Conservation (phyloP, 2,113 vertebrate species). For the Strix aluco region DNA sequence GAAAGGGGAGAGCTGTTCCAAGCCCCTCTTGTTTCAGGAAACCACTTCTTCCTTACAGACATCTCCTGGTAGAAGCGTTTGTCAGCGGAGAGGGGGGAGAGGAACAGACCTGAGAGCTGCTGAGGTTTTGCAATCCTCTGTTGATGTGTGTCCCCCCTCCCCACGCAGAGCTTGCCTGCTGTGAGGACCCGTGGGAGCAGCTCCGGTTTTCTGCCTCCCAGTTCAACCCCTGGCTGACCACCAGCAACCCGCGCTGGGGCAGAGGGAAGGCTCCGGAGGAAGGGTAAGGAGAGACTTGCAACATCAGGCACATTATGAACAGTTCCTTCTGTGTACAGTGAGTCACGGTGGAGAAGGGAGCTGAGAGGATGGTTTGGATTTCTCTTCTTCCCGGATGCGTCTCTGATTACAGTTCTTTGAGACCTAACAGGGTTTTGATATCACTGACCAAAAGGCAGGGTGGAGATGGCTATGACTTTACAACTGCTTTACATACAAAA, state of each 20-base stretch:
- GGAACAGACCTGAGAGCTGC: not conserved
- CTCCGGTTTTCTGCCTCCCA: not conserved
- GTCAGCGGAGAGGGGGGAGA: not conserved
- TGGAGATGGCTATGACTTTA: not conserved
- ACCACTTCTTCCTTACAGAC: not conserved
- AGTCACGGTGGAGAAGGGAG: not conserved
- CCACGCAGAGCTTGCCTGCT: not conserved
- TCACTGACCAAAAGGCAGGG: not conserved
- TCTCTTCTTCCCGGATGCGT: accelerated
- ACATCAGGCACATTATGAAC: not conserved
- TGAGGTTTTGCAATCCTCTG: not conserved
- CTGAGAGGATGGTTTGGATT: not conserved
- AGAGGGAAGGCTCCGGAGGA: not conserved
- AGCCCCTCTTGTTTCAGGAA: conserved; percentile 25
- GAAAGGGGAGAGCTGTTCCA: conserved; percentile 6
- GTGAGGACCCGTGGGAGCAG: not conserved
- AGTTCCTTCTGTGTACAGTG: not conserved
- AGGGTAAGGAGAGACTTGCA: not conserved
- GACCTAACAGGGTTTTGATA: not conserved
- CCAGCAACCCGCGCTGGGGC: not conserved
- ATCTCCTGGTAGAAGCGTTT: not conserved
- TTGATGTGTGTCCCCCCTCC: not conserved
- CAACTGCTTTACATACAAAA: not conserved
- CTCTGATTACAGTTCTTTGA: not conserved
- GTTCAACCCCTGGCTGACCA: not conserved